These are phyloP conservation scores for Sebastes umbrosus DNA, from an alignment of 2,797 vertebrate genomes.

Conservation along the genomic window DNA sequence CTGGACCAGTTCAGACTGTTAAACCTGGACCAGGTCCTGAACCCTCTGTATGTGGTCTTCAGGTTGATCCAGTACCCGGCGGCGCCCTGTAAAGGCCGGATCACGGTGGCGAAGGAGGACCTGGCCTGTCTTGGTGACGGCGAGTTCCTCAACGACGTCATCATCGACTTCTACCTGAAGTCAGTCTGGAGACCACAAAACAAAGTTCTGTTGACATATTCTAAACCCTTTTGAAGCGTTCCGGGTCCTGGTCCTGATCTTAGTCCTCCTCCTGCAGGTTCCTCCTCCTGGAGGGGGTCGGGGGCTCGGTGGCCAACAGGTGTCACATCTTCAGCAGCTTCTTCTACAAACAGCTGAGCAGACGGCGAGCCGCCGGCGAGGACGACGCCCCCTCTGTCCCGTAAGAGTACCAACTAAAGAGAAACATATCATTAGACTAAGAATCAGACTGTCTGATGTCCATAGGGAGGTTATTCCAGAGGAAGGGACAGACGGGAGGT, in stretches of 20 bases:
- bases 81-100: conserved; percentile 90
- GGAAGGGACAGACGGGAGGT: too few species aligned
- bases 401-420: conserved; percentile 76
- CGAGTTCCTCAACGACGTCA: conserved; percentile 96
- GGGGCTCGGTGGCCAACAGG: conserved; percentile 82
- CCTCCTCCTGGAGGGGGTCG: conserved; percentile 87
- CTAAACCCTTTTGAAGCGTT: too few species aligned
- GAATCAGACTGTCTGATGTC: too few species aligned
- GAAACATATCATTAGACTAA: too few species aligned
- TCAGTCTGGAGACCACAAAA: conserved; percentile 40
- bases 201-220: not conserved
- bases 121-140: conserved; percentile 89
- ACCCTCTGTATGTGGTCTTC: not conserved
- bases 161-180: conserved; percentile 94
- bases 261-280: conserved; percentile 78
- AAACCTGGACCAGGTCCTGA: not conserved
- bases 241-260: not conserved
- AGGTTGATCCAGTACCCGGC: conserved; percentile 95
- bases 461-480: too few species aligned
- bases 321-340: conserved; percentile 97
- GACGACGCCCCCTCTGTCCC: conserved; percentile 75
- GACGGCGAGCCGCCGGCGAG: conserved; percentile 83
- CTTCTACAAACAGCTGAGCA: conserved; percentile 95
- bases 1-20: not conserved
- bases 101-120: conserved; percentile 92